Evolutionary conservation across 1,140 invertebrate genomes (phyloP), one percentile per base, ranked within the genome.

Genomic region (Protaetia brevitarsis): DNA sequence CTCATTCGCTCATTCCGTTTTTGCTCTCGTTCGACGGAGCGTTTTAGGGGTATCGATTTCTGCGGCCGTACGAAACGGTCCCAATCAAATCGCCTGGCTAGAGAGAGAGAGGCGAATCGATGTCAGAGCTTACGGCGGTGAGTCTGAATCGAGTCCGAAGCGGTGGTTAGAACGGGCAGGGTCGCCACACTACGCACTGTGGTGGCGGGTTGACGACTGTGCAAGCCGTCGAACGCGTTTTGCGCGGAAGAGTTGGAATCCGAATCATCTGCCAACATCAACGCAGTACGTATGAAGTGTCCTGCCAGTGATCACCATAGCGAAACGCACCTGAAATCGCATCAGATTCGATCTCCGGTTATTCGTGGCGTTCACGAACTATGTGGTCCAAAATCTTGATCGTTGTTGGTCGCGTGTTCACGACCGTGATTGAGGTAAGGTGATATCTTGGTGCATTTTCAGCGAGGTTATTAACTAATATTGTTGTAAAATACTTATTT

Each of bases 31-130:
- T 19, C 41, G 41, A 45, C 13, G n/a, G 41, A n/a, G n/a, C 23
- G 41, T 45, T 45, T 45, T 45, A 45, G 23, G 41, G 41, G 41
- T 45, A 45, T 45, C 41, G 41, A 45, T 45, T 45, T 45, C 41
- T 19, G 16, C 13, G 41, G 10, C 41, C 10, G 41, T 45, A 13
- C 41, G 41, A 45, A 45, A 45, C 16, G 41, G n/a, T 45, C 41
- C 41, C 41, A 45, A 45, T 45, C 41, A 45, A 45, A 45, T 45
- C 41, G 13, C 41, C 23, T 45, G 16, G 41, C 41, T 21, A 21
- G n/a, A 21, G 5, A 45, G 41, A 45, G 41, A 45, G 41, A 45
- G 41, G 41, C 41, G 41, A 45, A 45, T 45, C 41, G 41, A 45
- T 45, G 41, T 45, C 5, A 21, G 41, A 45, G 41, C 41, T 4